Evolutionary conservation across 2,888 invertebrate genomes (phyloP).

Genomic region (Thymelicus lineola): DNA sequence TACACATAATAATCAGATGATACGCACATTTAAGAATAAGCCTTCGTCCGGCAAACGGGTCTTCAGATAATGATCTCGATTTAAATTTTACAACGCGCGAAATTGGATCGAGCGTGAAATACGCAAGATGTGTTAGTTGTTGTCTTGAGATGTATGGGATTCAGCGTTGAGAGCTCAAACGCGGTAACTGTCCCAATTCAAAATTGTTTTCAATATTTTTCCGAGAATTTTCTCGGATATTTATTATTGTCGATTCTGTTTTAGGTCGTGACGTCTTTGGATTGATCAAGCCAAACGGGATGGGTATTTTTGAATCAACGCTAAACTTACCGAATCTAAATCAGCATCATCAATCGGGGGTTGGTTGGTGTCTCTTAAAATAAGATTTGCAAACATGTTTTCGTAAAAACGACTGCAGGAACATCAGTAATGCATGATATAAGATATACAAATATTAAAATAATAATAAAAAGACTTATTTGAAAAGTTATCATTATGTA

Average conservation of each 20-base stretch:
- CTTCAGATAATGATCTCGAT: slow-evolving; percentile 56
- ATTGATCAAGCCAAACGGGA: slow-evolving; percentile 5
- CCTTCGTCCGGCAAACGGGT: slow-evolving; percentile 40
- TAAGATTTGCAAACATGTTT: not conserved
- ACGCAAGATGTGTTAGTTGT: slow-evolving; percentile 49
- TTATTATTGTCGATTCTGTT: not conserved
- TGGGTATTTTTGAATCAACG: slow-evolving; percentile 2
- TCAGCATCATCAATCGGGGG: not conserved
- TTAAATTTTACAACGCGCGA: slow-evolving; percentile 59
- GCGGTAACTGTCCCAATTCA: slow-evolving; percentile 1
- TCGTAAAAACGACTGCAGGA: not conserved
- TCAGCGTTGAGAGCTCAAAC: not conserved
- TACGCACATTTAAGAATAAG: slow-evolving; percentile 38
- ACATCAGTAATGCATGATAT: no score
- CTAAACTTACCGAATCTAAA: no score
- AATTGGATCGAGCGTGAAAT: slow-evolving; percentile 65
- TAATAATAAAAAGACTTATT: no score
- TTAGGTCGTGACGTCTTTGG: not conserved
- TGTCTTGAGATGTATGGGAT: no score
- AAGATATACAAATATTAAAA: no score
- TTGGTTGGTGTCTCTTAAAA: not conserved
- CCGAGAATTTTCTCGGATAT: not conserved
- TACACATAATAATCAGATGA: slow-evolving; percentile 24
- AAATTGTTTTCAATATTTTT: not conserved
- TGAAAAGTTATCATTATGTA: no score